Evolutionary conservation across 2,113 vertebrate species (phyloP).

Genomic region (Lophotis ruficrista): DNA sequence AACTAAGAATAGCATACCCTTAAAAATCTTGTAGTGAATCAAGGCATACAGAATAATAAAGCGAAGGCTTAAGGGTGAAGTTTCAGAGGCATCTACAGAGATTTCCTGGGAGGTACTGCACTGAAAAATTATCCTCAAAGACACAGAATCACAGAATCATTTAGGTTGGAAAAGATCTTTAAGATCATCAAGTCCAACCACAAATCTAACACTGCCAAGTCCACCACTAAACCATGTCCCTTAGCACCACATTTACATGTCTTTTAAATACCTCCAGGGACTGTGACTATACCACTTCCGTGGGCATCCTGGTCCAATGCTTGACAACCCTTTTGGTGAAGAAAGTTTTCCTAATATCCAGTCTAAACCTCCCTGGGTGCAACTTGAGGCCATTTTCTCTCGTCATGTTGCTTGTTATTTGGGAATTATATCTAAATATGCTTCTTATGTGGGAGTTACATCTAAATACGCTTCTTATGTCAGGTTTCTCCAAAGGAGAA

Average conservation of each 20-base stretch:
- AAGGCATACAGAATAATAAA: background rate
- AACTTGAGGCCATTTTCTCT: too few relatives aligned
- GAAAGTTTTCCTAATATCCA: too few relatives aligned
- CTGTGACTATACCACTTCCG: background rate
- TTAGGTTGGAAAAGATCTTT: background rate
- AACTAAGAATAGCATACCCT: background rate
- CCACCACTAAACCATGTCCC: background rate
- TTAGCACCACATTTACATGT: background rate
- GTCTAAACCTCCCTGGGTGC: too few relatives aligned
- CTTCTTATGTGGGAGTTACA: too few relatives aligned
- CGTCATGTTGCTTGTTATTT: too few relatives aligned
- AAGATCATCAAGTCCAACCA: background rate
- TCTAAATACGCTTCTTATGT: background rate
- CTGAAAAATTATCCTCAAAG: background rate
- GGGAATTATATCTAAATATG: too few relatives aligned
- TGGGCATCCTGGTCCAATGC: too few relatives aligned
- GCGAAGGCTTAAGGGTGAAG: background rate
- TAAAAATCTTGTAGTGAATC: background rate
- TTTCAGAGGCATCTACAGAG: background rate
- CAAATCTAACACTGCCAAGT: background rate
- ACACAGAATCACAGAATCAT: background rate
- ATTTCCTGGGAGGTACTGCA: background rate
- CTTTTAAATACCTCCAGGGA: background rate
- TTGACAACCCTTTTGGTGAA: too few relatives aligned
- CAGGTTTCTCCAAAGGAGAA: background rate